Evolutionary conservation across 2,888 invertebrate genomes (phyloP).

Genomic region (Heliconius sara): DNA sequence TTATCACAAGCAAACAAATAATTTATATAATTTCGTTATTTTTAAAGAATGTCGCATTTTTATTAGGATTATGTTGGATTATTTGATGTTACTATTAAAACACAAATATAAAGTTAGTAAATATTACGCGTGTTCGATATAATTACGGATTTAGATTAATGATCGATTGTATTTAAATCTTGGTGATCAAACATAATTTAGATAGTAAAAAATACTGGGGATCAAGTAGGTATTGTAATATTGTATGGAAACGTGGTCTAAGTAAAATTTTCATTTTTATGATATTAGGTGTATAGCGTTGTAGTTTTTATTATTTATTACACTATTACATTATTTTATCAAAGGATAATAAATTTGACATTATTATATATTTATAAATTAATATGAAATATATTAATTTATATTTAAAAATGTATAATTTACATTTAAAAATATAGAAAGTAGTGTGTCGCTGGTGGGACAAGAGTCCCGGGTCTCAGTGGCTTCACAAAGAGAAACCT

Average conservation of each 20-base stretch:
- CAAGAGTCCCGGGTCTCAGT: too few species aligned
- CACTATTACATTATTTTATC: too few species aligned
- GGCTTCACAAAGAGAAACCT: too few species aligned
- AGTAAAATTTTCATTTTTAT: neutral
- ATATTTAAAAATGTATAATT: too few species aligned
- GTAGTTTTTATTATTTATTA: too few species aligned
- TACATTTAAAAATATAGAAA: too few species aligned
- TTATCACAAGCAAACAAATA: conserved; percentile 7
- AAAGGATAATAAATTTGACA: too few species aligned
- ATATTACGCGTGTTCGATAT: neutral
- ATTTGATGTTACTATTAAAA: neutral
- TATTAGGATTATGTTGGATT: conserved; percentile 12
- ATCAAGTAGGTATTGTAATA: neutral
- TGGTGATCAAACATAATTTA: conserved; percentile 35
- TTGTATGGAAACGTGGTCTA: neutral
- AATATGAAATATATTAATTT: too few species aligned
- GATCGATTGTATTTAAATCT: conserved; percentile 43
- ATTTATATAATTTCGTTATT: neutral
- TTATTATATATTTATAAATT: too few species aligned
- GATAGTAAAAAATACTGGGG: conserved; percentile 16
- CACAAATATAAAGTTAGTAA: neutral
- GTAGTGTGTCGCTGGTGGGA: too few species aligned
- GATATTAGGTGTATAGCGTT: too few species aligned
- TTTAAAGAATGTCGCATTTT: neutral
- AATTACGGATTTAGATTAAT: conserved; percentile 41